Evolutionary conservation across 2,888 invertebrate species (phyloP), one percentile per base, ranked within the genome.

Genomic region (Cynaeus angustus): DNA sequence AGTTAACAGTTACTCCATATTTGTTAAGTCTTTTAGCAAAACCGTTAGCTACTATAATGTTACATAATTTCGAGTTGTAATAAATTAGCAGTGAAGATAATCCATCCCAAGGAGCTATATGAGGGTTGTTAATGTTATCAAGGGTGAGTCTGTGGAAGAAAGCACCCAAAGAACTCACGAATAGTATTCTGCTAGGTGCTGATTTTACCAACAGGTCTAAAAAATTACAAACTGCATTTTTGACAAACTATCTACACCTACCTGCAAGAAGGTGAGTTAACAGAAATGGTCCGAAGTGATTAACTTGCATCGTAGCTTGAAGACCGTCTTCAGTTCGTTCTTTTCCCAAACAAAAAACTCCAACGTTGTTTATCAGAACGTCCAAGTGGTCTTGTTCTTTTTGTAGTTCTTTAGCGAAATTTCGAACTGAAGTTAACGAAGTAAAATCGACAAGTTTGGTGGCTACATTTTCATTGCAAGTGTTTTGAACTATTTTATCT

Each of bases 281-380:
- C 28, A 94, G 82, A 79, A 93, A 94, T 1, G 91, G 91, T 6
- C 92, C 92, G 78, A 92, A 90, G 78, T 93, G 89, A 77, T 93
- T 93, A 26, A 91, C 88, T 75, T 91, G 92, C 87, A 92, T 89
- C 50, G 88, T 89, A n/a, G 86, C 83, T 38, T 92, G 88, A 43
- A 92, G 85, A 0, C 91, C 92, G 73, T 92, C 91, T 67, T 87
- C 86, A 0, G 91, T 90, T 66, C 84, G 82, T 59, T 85, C 85
- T 61, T 87, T 84, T 0, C 85, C 83, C 10, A 86, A 81, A 0
- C 86, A 87, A 5, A 85, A 87, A 0, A 88, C 86, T 0, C 90
- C 90, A 0, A 91, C 91, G 77, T 91, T 91, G 80, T 91, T 91
- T 13, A 91, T 86, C 46, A 92, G 83, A 7, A 91, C 88, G 75